These are phyloP conservation scores for Scrobipalpa atriplicella DNA, from an alignment of 2,888 invertebrate genomes.

Conservation along the genomic window DNA sequence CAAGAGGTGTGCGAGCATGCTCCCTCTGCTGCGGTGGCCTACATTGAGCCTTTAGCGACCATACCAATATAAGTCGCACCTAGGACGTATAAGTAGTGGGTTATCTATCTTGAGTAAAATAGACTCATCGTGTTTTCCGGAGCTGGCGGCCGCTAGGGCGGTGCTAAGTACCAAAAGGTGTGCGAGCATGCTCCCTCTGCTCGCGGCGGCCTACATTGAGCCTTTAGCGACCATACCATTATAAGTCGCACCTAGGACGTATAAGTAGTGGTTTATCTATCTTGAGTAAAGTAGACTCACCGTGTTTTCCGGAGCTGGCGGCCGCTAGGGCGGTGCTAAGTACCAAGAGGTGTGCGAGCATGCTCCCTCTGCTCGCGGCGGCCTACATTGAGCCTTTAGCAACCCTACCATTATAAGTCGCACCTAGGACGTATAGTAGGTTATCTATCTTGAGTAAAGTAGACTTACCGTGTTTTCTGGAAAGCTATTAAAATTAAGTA, in stretches of 20 bases:
- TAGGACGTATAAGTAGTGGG: too few relatives aligned
- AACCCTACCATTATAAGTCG: too few relatives aligned
- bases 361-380: constrained; percentile 68
- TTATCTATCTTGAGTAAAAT: too few relatives aligned
- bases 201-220: constrained; percentile 73
- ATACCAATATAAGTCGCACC: too few relatives aligned
- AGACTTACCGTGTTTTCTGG: constrained; percentile 73
- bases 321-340: constrained; percentile 80
- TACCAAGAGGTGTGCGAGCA: constrained; percentile 78
- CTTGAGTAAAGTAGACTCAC: constrained; percentile 56
- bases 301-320: constrained; percentile 76
- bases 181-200: constrained; percentile 76
- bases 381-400: constrained; percentile 75
- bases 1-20: too few relatives aligned
- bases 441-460: constrained; percentile 3
- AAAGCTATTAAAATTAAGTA: too few relatives aligned
- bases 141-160: constrained; percentile 76
- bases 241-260: too few relatives aligned
- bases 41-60: too few relatives aligned
- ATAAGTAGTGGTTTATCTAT: not conserved
- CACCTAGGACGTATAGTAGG: too few relatives aligned
- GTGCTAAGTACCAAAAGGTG: constrained; percentile 78
- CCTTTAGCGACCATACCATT: constrained; percentile 60
- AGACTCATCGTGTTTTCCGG: constrained; percentile 77
- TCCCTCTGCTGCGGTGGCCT: too few relatives aligned